Evolutionary conservation across 2,113 vertebrate species (phyloP).

Genomic region (Uria aalge): DNA sequence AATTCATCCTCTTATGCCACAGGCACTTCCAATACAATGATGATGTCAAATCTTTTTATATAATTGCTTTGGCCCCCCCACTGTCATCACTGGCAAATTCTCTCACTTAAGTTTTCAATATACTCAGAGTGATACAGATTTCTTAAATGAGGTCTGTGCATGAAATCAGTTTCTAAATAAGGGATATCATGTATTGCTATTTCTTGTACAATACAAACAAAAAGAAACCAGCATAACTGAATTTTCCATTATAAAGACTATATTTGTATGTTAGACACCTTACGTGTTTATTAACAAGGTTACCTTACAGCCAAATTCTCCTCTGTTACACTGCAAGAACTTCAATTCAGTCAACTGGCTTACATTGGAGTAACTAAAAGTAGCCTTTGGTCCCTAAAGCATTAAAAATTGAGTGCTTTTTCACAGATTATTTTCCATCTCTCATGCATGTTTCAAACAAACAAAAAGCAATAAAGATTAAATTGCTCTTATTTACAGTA

Average conservation of each 20-base stretch:
- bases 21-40: neutral
- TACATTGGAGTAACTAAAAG: neutral
- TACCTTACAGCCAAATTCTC: neutral
- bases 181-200: neutral
- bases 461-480: neutral
- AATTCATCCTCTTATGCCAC: neutral
- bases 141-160: neutral
- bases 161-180: neutral
- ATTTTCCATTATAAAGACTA: neutral
- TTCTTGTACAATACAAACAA: neutral
- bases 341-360: neutral
- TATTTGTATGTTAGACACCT: neutral
- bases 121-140: neutral
- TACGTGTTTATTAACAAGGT: neutral
- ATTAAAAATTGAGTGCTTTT: neutral
- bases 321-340: neutral
- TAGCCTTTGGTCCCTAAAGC: neutral
- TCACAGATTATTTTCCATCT: neutral
- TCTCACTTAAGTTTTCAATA: neutral
- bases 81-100: neutral
- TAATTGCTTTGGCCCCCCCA: neutral
- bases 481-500: neutral
- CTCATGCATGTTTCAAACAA: neutral
- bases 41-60: neutral
- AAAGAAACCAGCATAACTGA: neutral